Evolutionary conservation across 2,888 invertebrate genomes (phyloP).

Genomic region (Smittia sp.): DNA sequence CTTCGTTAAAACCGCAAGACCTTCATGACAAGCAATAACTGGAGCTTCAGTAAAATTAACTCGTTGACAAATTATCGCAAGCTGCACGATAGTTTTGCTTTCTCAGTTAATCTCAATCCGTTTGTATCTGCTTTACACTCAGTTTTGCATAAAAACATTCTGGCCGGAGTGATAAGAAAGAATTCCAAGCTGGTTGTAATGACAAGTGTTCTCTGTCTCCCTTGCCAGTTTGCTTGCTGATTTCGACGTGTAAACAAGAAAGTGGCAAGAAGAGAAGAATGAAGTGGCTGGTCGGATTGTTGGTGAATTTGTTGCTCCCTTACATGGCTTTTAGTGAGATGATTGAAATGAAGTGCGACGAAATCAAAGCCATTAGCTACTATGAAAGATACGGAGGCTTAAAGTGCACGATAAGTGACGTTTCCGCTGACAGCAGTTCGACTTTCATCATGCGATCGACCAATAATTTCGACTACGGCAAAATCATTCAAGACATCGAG

Average conservation of each 20-base stretch:
- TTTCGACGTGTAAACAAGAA: slow-evolving; percentile 8
- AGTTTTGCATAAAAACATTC: slow-evolving; percentile 5
- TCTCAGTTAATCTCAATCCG: not conserved
- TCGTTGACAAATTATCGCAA: slow-evolving; percentile 15
- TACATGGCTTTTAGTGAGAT: not conserved
- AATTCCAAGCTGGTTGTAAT: not conserved
- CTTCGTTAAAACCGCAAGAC: no score
- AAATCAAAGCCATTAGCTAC: slow-evolving; percentile 20
- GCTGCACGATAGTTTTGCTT: not conserved
- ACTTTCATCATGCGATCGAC: slow-evolving; percentile 30
- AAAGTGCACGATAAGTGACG: slow-evolving; percentile 30
- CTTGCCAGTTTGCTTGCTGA: not conserved
- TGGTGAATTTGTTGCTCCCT: not conserved
- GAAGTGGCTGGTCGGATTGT: not conserved
- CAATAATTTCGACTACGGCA: slow-evolving; percentile 25
- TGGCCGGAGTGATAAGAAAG: not conserved
- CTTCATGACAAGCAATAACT: not conserved
- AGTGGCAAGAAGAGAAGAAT: not conserved
- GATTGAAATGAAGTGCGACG: slow-evolving; percentile 31
- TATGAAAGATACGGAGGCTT: slow-evolving; percentile 31
- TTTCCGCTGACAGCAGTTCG: slow-evolving; percentile 29
- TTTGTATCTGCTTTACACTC: not conserved
- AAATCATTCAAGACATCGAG: slow-evolving; percentile 33
- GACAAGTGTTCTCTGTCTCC: slow-evolving; percentile 16
- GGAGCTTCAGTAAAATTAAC: not conserved